Conservation (phyloP, 2,113 vertebrate species). For the Rhombomys opimus region DNA sequence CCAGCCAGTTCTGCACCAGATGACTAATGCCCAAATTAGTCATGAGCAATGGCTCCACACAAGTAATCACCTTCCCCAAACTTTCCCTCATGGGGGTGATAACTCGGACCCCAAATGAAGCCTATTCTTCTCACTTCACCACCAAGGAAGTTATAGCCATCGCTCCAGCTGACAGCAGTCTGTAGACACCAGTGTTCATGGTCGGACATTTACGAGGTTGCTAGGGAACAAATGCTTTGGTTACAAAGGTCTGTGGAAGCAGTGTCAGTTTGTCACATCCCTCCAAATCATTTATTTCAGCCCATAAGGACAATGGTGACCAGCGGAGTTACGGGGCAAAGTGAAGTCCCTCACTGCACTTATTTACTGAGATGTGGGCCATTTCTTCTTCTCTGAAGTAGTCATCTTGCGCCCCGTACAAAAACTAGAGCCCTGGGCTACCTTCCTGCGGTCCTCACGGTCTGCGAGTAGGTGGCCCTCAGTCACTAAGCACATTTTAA, state of each 20-base stretch:
- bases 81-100: constrained; percentile 69
- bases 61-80: constrained; percentile 63
- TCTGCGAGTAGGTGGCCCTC: constrained; percentile 7
- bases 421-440: rapidly evolving
- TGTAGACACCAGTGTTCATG: constrained; percentile 39
- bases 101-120: constrained; percentile 68
- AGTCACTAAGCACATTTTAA: neutral
- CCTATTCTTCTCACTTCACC: constrained; percentile 48
- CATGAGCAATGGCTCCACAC: constrained; percentile 54
- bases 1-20: neutral
- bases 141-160: constrained; percentile 60
- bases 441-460: neutral
- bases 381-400: neutral
- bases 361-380: neutral
- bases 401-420: neutral
- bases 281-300: constrained; percentile 65
- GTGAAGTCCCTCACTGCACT: constrained; percentile 10
- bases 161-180: constrained; percentile 73
- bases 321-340: neutral
- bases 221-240: constrained; percentile 74
- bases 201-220: constrained; percentile 60
- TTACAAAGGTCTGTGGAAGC: constrained; percentile 64
- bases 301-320: constrained; percentile 55
- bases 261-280: constrained; percentile 54
- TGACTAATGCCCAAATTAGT: constrained; percentile 73